Evolutionary conservation across 2,888 invertebrate species (phyloP), one percentile per base, ranked within the genome.

Genomic region (Corythucha ciliata): DNA sequence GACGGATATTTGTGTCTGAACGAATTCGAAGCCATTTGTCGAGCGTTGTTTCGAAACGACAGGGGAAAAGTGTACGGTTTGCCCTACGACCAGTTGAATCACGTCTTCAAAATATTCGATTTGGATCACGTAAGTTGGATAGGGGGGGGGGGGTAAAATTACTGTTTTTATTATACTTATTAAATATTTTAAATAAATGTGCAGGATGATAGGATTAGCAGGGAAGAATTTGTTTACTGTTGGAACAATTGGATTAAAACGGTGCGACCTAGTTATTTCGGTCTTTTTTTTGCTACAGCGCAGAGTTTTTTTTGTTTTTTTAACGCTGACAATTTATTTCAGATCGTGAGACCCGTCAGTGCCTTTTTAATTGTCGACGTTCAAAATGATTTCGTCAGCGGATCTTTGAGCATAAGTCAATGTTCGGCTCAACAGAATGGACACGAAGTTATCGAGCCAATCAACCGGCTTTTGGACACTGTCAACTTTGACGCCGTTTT

Each of bases 351-450:
- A 48, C 91, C 91, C 16, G 81, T 85, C 60, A 83, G 81, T 66
- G 93, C 86, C 21, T 83, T 97, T 67, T 74, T 97, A 57, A 80
- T 96, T 55, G 90, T 97, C 57, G 96, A 97, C 69, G 93, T 96
- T 24, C 96, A 97, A 74, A 96, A 97, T 70, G 96, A 97, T 72
- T 97, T 97, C 72, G 92, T 97, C 66, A 81, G 83, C 49, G 96
- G 96, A 36, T 87, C 91, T 6, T 76, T 97, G 62, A 86, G 92
- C 68, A 86, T 97, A 66, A 87, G 85, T 70, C 82, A 90, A 65
- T 92, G 92, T 69, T 86, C 88, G 55, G 92, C 93, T 16, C 85
- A 87, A 65, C 90, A 92, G 59, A 85, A 90, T 64, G 91, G 89
- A 59, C 77, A 79, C 48, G 90, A 90, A 77, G 89, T 94, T 44